These are phyloP conservation scores for Pyrgilauda ruficollis DNA, from an alignment of 2,113 vertebrate genomes.

Conservation along the genomic window DNA sequence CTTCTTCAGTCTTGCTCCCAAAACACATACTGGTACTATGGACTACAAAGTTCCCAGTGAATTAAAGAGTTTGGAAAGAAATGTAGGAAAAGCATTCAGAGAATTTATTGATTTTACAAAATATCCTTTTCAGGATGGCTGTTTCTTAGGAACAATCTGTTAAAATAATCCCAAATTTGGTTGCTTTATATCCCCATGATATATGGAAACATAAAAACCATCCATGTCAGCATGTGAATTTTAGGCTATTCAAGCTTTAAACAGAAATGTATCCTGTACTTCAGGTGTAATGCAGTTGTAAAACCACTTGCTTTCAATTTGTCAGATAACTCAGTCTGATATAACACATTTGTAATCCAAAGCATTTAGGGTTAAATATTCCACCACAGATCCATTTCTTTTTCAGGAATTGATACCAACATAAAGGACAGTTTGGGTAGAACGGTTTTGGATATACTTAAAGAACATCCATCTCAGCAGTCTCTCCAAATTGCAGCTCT, in stretches of 20 bases:
- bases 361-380: constrained; percentile 9
- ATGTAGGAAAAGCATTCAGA: not conserved
- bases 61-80: not conserved
- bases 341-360: not conserved
- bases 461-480: constrained; percentile 91
- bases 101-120: not conserved
- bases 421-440: constrained; percentile 88
- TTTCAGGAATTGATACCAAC: constrained; percentile 88
- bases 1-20: not conserved
- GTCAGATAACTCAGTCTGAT: not conserved
- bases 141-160: not conserved
- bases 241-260: not conserved
- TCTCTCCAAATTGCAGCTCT: constrained; percentile 94
- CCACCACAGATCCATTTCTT: constrained; percentile 43
- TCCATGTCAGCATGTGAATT: not conserved
- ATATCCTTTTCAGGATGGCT: not conserved
- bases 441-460: constrained; percentile 90
- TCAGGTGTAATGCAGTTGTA: not conserved
- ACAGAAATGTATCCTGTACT: not conserved
- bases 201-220: not conserved
- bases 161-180: not conserved
- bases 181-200: not conserved
- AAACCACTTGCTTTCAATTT: not conserved
- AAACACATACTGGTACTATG: not conserved
- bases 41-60: not conserved